These are phyloP conservation scores for Chrysaora quinquecirrha DNA, from an alignment of 30 jellyfish, hydroid and myxozoan species.

Conservation along the genomic window DNA sequence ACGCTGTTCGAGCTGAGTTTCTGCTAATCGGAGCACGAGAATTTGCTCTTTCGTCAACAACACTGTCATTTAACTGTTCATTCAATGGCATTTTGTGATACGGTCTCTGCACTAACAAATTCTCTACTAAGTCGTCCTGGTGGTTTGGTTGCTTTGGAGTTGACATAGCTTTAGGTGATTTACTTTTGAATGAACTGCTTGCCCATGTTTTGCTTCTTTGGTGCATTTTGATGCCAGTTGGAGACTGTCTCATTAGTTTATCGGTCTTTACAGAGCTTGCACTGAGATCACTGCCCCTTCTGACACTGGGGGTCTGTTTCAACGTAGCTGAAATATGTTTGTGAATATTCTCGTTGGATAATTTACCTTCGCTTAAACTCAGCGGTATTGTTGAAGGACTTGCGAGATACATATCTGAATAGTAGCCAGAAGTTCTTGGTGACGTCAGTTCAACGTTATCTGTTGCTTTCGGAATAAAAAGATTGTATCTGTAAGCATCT, in stretches of 20 bases:
- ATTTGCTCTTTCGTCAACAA: background rate
- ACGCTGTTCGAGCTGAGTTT: background rate
- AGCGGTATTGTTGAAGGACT: background rate
- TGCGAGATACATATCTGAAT: constrained; percentile 40
- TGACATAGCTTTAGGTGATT: constrained; percentile 33
- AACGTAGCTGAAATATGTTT: background rate
- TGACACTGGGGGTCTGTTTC: background rate
- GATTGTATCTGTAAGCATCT: background rate
- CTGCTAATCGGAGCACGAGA: background rate
- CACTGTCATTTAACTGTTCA: constrained; percentile 2
- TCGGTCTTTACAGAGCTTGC: constrained; percentile 46
- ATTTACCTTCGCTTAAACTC: background rate
- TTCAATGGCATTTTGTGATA: background rate
- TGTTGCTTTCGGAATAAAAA: background rate
- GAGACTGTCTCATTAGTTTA: constrained; percentile 57
- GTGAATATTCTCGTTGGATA: background rate
- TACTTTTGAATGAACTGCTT: background rate
- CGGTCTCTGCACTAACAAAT: background rate
- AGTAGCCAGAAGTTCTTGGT: constrained; percentile 73
- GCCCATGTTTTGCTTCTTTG: constrained; percentile 82
- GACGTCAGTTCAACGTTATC: constrained; percentile 37
- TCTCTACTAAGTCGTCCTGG: background rate
- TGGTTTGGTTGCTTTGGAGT: constrained; percentile 41
- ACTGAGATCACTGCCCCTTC: constrained; percentile 58
- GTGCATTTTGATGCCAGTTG: constrained; percentile 70